phyloP scores from a whole-genome alignment of 2,113 vertebrate genomes.

The Gadus macrocephalus region DNA sequence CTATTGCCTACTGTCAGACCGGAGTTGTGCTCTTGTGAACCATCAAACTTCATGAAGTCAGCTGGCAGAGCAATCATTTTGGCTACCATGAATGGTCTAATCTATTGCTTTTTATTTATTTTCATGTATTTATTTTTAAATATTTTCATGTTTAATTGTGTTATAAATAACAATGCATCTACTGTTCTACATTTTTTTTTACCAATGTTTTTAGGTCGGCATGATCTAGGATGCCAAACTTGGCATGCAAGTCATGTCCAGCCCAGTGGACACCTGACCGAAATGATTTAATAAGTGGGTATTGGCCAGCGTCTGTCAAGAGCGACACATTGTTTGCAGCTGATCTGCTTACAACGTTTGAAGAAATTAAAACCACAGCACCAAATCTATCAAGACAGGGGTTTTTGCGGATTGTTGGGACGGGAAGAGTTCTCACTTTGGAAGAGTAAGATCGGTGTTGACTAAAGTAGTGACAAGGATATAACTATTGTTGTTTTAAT shows the following conservation, averaged over 20 bases:
- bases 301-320: neutral
- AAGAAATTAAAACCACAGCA: neutral
- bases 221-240: neutral
- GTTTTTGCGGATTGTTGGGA: neutral
- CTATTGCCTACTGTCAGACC: neutral
- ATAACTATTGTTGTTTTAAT: neutral
- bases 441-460: neutral
- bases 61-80: neutral
- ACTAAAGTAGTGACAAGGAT: neutral
- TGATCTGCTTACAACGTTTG: neutral
- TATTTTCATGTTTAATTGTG: neutral
- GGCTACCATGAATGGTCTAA: neutral
- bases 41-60: neutral
- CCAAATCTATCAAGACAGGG: neutral
- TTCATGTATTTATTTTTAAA: neutral
- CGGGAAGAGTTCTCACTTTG: neutral
- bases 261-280: neutral
- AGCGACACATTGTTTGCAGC: neutral
- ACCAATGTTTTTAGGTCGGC: neutral
- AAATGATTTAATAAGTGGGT: neutral
- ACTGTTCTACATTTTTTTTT: neutral
- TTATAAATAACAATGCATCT: neutral
- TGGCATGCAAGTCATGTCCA: neutral
- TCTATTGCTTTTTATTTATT: neutral
- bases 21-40: neutral